These are phyloP conservation scores for Pilophorus perplexus DNA, from an alignment of 2,888 invertebrate species.

Conservation along the genomic window DNA sequence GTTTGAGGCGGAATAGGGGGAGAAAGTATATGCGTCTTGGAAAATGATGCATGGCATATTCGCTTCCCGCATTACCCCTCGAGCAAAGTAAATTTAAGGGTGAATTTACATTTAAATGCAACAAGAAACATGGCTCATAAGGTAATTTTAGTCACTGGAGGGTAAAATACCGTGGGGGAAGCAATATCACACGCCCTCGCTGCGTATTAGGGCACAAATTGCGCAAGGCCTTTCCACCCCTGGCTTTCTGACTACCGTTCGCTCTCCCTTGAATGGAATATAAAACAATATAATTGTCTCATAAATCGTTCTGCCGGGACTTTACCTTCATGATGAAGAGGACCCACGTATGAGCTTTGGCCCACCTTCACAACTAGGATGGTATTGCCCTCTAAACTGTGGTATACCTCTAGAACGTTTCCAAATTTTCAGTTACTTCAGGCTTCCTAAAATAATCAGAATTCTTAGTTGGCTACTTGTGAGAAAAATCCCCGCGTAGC, in stretches of 20 bases:
- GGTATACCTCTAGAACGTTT: too few relatives aligned
- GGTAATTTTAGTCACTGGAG: constrained; percentile 34
- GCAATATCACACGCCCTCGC: constrained; percentile 35
- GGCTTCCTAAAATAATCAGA: too few relatives aligned
- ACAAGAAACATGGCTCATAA: constrained; percentile 31
- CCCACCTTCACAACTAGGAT: too few relatives aligned
- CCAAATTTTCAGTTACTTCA: too few relatives aligned
- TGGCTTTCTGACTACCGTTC: too few relatives aligned
- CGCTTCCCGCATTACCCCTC: constrained; percentile 5
- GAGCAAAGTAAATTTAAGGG: constrained; percentile 30
- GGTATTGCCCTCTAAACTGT: too few relatives aligned
- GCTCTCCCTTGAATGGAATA: constrained; percentile 39
- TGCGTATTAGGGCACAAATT: constrained; percentile 43
- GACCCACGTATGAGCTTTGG: constrained; percentile 13
- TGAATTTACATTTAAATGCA: constrained; percentile 39
- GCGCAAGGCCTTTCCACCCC: constrained; percentile 17
- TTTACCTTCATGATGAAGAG: constrained; percentile 2
- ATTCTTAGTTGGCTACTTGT: too few relatives aligned
- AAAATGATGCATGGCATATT: constrained; percentile 12
- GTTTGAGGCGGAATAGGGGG: too few relatives aligned
- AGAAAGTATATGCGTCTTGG: too few relatives aligned
- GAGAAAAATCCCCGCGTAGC: too few relatives aligned
- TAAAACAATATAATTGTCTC: constrained; percentile 46
- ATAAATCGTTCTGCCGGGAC: constrained; percentile 36
- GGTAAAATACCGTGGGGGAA: constrained; percentile 33